A percentile compares a stretch with the other conserved stretches of the same genome.
Evolutionary conservation across 2,113 vertebrate species (phyloP).

Genomic region (Lepus americanus): DNA sequence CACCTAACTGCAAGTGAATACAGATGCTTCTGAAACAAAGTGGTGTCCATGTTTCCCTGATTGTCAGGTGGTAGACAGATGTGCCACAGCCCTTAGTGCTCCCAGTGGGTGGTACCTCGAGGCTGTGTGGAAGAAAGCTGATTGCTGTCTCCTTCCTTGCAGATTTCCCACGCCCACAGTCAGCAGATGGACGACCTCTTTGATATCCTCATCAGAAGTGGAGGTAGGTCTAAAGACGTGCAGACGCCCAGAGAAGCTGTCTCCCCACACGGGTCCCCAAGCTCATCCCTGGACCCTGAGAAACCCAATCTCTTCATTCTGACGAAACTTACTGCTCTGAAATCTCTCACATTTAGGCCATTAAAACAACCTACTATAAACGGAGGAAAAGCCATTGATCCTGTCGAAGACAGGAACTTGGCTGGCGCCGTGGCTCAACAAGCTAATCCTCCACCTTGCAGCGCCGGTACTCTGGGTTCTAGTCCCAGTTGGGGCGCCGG

Average conservation of each 20-base stretch:
- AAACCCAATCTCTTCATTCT: neutral
- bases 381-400: neutral
- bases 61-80: neutral
- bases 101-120: neutral
- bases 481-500: too few relatives aligned
- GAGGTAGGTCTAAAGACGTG: conserved; percentile 90
- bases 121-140: conserved; percentile 50
- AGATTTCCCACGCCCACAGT: conserved; percentile 94
- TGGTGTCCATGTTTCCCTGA: neutral
- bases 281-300: neutral
- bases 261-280: neutral
- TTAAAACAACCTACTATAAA: neutral
- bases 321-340: neutral
- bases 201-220: conserved; percentile 98
- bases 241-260: neutral
- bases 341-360: neutral
- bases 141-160: conserved; percentile 52
- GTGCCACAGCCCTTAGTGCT: neutral
- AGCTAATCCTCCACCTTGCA: too few relatives aligned
- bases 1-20: neutral
- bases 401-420: neutral
- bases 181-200: conserved; percentile 99
- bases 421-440: too few relatives aligned
- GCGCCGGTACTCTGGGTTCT: too few relatives aligned
- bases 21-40: conserved; percentile 9